These are phyloP conservation scores for Phaethon lepturus DNA, from an alignment of 2,113 vertebrate genomes.

Conservation along the genomic window DNA sequence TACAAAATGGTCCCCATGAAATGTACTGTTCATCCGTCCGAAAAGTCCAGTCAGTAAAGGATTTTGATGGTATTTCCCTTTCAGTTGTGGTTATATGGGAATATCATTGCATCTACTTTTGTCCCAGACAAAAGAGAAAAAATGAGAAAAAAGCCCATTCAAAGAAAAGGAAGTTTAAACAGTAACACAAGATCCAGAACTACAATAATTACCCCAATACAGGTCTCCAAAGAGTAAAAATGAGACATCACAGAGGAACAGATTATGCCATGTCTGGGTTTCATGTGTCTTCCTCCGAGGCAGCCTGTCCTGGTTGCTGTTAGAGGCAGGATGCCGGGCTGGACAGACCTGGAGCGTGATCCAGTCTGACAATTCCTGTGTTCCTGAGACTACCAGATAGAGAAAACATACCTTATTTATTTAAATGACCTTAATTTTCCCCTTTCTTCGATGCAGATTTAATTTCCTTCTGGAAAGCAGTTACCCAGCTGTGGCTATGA, in stretches of 20 bases:
- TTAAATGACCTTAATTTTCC: neutral
- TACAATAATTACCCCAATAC: neutral
- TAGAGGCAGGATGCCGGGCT: slow-evolving; percentile 6
- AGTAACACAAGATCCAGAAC: slow-evolving; percentile 30
- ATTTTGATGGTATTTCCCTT: neutral
- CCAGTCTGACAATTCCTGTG: neutral
- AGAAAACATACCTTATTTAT: slow-evolving; percentile 34
- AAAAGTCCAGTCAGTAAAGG: neutral
- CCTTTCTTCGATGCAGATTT: slow-evolving; percentile 36
- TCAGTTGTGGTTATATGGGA: neutral
- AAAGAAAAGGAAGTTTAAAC: slow-evolving; percentile 27
- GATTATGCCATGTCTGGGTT: slow-evolving; percentile 44
- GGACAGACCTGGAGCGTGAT: neutral
- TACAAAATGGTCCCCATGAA: neutral
- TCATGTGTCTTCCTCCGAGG: slow-evolving; percentile 3
- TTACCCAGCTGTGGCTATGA: slow-evolving; percentile 44
- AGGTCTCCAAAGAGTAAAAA: slow-evolving; percentile 3
- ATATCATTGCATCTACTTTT: neutral
- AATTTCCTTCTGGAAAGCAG: slow-evolving; percentile 63
- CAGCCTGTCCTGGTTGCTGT: neutral
- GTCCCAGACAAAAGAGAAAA: neutral
- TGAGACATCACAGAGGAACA: slow-evolving; percentile 26
- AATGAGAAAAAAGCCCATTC: neutral
- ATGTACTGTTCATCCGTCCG: neutral
- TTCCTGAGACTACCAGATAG: neutral